These are phyloP conservation scores for Petaurus breviceps DNA, from an alignment of 2,113 vertebrate species.

Conservation along the genomic window DNA sequence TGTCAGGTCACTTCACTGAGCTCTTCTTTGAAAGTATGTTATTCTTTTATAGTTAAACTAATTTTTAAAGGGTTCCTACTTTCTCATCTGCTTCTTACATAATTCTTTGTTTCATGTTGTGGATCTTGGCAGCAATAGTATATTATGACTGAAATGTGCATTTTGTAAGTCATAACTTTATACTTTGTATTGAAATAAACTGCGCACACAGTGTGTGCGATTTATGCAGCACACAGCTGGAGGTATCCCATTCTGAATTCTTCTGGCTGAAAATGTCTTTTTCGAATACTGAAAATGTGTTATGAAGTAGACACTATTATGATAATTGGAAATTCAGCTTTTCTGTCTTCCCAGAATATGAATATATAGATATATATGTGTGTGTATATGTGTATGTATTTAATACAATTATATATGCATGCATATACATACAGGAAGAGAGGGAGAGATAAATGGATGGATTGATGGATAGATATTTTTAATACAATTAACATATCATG, in stretches of 20 bases:
- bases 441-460: not conserved
- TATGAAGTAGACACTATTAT: slow-evolving; percentile 81
- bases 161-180: slow-evolving; percentile 82
- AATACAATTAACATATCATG: slow-evolving; percentile 83
- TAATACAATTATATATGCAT: not conserved
- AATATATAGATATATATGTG: not conserved
- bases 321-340: slow-evolving; percentile 83
- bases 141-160: slow-evolving; percentile 75
- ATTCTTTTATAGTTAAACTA: slow-evolving; percentile 29
- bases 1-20: not conserved
- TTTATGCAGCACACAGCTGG: slow-evolving; percentile 78
- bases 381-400: not conserved
- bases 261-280: slow-evolving; percentile 78
- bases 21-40: not conserved
- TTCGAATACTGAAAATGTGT: slow-evolving; percentile 81
- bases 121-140: slow-evolving; percentile 67
- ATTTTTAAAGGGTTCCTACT: slow-evolving; percentile 31
- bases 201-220: slow-evolving; percentile 63
- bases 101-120: slow-evolving; percentile 68
- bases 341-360: slow-evolving; percentile 77
- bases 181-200: slow-evolving; percentile 80
- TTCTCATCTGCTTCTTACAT: slow-evolving; percentile 58
- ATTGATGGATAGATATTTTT: slow-evolving; percentile 54
- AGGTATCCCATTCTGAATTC: slow-evolving; percentile 75
- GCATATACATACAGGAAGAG: not conserved